A percentile compares a stretch with the other conserved stretches of the same genome.
phyloP scores from a whole-genome alignment of 2,888 invertebrate genomes.

The Gnatocerus cornutus region DNA sequence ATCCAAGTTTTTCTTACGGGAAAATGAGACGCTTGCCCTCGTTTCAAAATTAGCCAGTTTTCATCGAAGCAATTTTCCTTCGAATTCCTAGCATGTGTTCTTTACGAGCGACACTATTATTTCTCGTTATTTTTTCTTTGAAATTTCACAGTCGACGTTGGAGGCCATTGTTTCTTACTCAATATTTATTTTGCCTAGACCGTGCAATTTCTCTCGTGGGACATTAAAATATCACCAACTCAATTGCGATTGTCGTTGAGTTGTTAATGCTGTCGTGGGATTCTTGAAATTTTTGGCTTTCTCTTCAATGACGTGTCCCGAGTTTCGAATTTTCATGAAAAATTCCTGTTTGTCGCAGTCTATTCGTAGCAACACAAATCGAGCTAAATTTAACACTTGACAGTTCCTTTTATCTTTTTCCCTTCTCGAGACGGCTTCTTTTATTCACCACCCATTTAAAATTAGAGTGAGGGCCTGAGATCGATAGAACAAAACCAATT shows the following conservation, averaged over 20 bases:
- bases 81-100: not conserved
- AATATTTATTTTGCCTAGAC: not conserved
- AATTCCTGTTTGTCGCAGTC: constrained; percentile 1
- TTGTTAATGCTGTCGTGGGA: not conserved
- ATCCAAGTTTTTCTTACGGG: constrained; percentile 4
- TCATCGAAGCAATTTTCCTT: constrained; percentile 12
- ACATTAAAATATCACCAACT: constrained; percentile 23
- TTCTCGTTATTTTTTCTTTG: not conserved
- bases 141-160: not conserved
- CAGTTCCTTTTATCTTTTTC: not conserved
- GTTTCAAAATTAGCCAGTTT: constrained; percentile 25
- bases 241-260: constrained; percentile 10
- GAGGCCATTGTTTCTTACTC: not conserved
- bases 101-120: not conserved
- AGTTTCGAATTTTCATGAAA: constrained; percentile 1
- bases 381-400: constrained; percentile 1
- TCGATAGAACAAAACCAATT: not conserved
- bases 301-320: not conserved
- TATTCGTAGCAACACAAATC: not conserved
- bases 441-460: too few species aligned
- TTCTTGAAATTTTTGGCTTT: constrained; percentile 24
- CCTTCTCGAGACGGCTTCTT: not conserved
- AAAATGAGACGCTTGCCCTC: constrained; percentile 10
- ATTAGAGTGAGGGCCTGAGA: not conserved
- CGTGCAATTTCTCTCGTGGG: constrained; percentile 15